Conservation (phyloP, 1,140 invertebrate genomes). For the Panonychus citri region DNA sequence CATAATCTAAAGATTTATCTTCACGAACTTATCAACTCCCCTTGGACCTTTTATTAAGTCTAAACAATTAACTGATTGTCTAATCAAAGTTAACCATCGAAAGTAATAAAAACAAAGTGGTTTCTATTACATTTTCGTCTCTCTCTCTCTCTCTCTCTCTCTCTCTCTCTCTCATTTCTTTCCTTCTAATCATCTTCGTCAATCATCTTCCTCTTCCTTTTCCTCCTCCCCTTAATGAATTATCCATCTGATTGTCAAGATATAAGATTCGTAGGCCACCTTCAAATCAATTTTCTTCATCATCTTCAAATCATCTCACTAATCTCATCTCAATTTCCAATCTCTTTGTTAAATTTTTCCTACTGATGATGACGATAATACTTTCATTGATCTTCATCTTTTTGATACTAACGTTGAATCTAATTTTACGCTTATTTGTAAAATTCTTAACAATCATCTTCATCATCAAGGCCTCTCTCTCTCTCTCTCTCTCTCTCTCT, state of each 20-base stretch:
- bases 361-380: neutral
- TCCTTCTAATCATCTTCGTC: neutral
- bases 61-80: neutral
- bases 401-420: neutral
- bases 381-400: no score
- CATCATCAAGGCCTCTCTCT: neutral
- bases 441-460: neutral
- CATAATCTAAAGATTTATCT: neutral
- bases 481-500: neutral
- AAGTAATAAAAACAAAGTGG: neutral
- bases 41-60: neutral
- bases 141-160: constrained; percentile 1
- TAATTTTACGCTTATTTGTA: neutral
- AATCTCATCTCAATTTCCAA: no score
- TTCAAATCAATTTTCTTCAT: neutral
- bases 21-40: neutral
- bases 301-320: neutral
- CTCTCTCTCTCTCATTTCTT: neutral
- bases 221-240: neutral
- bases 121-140: neutral
- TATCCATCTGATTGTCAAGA: neutral
- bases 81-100: neutral
- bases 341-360: neutral
- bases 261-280: neutral
- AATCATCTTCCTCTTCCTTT: neutral